Evolutionary conservation across 2,797 vertebrate genomes (phyloP).

Genomic region (Buceros bicornis): DNA sequence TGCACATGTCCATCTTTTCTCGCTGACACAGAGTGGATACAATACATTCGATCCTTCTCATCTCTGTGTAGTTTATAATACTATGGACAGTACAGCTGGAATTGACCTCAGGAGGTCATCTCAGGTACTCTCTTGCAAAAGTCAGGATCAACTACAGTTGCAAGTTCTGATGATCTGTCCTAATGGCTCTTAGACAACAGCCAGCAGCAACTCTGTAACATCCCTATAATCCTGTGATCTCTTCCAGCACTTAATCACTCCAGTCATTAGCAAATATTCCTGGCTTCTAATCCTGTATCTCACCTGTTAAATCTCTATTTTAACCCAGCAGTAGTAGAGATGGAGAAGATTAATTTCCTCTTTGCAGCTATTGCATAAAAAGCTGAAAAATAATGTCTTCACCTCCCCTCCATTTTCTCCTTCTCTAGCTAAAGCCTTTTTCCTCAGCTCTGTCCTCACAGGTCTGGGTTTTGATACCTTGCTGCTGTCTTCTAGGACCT

Average conservation of each 20-base stretch:
- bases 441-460: not conserved
- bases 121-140: not conserved
- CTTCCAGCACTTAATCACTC: not conserved
- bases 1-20: not conserved
- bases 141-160: not conserved
- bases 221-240: not conserved
- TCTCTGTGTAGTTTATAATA: not conserved
- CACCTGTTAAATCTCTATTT: not conserved
- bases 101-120: not conserved
- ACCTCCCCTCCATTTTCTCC: not conserved
- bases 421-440: not conserved
- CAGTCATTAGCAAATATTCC: not conserved
- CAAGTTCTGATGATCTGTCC: not conserved
- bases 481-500: not conserved
- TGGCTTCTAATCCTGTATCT: not conserved
- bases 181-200: not conserved
- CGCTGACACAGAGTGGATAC: rapidly evolving
- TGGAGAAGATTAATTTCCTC: not conserved
- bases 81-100: not conserved
- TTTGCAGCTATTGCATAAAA: not conserved
- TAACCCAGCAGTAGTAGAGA: not conserved
- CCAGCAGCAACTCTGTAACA: not conserved
- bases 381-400: not conserved
- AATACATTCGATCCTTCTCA: not conserved
- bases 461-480: not conserved